phyloP scores from a whole-genome alignment of 2,797 vertebrate genomes.

The Pipistrellus kuhlii region DNA sequence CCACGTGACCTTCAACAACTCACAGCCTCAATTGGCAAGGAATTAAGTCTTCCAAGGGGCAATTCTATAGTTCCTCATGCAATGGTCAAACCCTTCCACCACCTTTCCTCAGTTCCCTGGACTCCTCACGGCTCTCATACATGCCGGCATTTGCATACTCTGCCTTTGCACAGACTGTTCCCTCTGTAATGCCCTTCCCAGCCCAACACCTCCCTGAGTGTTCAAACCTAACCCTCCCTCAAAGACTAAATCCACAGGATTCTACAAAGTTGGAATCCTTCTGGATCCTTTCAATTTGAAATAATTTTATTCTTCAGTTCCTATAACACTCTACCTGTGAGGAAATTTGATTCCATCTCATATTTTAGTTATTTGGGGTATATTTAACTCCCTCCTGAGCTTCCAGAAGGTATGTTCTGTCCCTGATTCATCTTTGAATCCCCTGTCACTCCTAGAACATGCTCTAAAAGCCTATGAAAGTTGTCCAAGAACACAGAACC shows the following conservation, averaged over 20 bases:
- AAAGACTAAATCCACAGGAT: neutral
- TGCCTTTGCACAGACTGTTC: neutral
- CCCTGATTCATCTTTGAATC: conserved; percentile 25
- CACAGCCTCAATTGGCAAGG: neutral
- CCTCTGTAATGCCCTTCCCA: neutral
- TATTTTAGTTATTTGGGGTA: neutral
- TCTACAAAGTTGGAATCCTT: neutral
- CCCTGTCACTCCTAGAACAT: no score
- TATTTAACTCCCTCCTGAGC: neutral
- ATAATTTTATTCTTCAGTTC: neutral
- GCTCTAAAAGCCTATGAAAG: neutral
- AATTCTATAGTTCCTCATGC: neutral
- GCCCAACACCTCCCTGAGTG: neutral
- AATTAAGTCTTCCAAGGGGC: neutral
- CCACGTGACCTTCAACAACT: neutral
- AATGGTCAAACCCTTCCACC: neutral
- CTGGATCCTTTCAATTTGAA: neutral
- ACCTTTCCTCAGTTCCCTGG: neutral
- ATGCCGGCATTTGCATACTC: neutral
- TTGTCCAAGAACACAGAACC: neutral
- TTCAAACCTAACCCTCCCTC: neutral
- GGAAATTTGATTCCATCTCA: conserved; percentile 4
- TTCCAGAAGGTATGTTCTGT: neutral
- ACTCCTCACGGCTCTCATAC: neutral
- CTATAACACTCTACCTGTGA: neutral